Evolutionary conservation across 2,113 vertebrate genomes (phyloP), one percentile per base, ranked within the genome.

Genomic region (Phycodurus eques): DNA sequence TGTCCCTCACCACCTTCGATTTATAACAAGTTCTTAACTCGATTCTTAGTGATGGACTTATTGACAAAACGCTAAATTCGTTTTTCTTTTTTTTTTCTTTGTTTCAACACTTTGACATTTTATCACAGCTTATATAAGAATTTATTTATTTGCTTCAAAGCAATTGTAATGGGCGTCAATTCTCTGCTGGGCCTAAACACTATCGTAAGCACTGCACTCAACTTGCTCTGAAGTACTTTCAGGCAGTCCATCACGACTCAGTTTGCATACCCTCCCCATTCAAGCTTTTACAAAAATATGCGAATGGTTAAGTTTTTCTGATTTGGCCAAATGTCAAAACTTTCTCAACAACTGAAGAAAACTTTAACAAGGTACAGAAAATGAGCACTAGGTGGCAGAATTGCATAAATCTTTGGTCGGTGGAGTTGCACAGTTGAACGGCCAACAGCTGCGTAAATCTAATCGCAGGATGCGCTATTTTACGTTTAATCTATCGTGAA

Each of bases 371-470:
- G 31, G 6, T 39, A 35, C 31, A 14, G 3, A 59, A 9, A 35
- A 39, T 43, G 43, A 73, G 10, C 85, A 78, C 44, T 64, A 70
- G 86, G 71, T 70, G 85, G 82, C 82, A 74, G 70, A 61, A 43
- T 74, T 54, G 65, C 43, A 39, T 42, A 61, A 46, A n/a, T 1
- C 22, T 53, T 63, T 43, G 7, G 22, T 68, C 49, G 64, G 22
- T 67, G 9, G 51, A 44, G 39, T 57, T 39, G 19, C 42, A 0
- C 49, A 61, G 15, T 64, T 64, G 17, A 64, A 5, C 1, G 47
- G 20, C 49, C 3, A 68, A 49, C 49, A 13, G 1, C 35, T 44
- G 39, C 13, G 11, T 53, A 33, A 57, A 51, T 51, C 14, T 63
- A 27, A 14, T 4, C 4, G 33, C 10, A 27, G 15, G 46, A 15